Percentiles rank a stretch among this genome's conserved stretches.
Evolutionary conservation across 2,797 vertebrate species (phyloP).

Genomic region (Tinamus major): DNA sequence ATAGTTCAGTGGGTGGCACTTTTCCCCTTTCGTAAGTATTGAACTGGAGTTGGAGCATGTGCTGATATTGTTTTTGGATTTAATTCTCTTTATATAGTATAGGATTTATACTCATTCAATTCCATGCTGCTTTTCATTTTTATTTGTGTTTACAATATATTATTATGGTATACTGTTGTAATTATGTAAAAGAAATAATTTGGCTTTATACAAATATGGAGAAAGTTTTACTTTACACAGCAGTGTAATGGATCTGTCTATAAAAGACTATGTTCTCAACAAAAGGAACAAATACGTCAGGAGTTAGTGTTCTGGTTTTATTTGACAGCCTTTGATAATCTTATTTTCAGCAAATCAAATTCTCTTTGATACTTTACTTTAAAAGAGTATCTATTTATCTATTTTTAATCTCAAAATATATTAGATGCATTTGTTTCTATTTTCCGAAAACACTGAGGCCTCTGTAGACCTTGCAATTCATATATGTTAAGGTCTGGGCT

Average conservation of each 20-base stretch:
- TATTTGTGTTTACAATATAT: neutral
- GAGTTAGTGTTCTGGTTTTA: neutral
- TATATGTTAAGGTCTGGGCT: neutral
- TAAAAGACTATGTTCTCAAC: neutral
- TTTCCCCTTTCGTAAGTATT: neutral
- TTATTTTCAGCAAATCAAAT: neutral
- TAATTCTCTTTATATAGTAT: neutral
- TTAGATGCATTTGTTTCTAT: neutral
- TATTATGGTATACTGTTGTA: neutral
- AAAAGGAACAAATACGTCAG: neutral
- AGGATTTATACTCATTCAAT: neutral
- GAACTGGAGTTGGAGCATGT: neutral
- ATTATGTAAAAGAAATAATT: neutral
- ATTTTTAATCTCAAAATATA: neutral
- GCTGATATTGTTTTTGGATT: neutral
- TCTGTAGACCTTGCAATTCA: neutral
- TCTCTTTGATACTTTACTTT: neutral
- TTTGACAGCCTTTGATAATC: neutral
- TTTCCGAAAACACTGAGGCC: neutral
- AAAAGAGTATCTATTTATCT: neutral
- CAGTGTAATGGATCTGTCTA: neutral
- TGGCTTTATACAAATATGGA: neutral
- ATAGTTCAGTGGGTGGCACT: neutral
- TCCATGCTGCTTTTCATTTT: neutral
- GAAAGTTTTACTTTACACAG: neutral